A percentile compares a stretch with the other conserved stretches of the same genome.
Conservation (phyloP, 2,797 vertebrate species). For the Coranthus polyacanthus region DNA sequence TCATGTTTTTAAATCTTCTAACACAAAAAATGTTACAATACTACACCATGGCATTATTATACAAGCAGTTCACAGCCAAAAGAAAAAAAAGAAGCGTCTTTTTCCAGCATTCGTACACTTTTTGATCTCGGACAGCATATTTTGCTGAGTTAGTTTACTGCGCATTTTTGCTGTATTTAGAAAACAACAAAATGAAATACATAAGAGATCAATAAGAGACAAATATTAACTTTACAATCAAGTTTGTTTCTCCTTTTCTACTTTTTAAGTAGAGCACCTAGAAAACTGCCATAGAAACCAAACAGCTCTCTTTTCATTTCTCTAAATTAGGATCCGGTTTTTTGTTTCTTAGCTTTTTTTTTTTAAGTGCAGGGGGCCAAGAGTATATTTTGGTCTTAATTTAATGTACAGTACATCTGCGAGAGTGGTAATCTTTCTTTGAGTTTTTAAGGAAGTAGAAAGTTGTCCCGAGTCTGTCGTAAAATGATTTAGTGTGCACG, state of each 20-base stretch:
- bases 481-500: conserved; percentile 8
- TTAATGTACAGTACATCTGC: conserved; percentile 9
- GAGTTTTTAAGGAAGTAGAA: conserved; percentile 17
- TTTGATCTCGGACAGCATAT: conserved; percentile 8
- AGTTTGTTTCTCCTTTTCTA: conserved; percentile 26
- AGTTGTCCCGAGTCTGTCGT: conserved; percentile 4
- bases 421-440: conserved; percentile 2
- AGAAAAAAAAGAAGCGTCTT: not conserved
- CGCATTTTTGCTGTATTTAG: conserved; percentile 26
- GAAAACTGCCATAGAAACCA: conserved; percentile 23
- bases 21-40: conserved; percentile 13
- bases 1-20: conserved; percentile 1
- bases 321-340: conserved; percentile 29
- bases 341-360: conserved; percentile 32
- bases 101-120: not conserved
- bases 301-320: conserved; percentile 16
- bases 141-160: conserved; percentile 26
- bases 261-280: conserved; percentile 24
- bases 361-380: conserved; percentile 2
- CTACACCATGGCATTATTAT: conserved; percentile 5
- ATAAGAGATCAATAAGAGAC: conserved; percentile 25
- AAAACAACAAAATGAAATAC: conserved; percentile 10
- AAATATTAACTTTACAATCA: conserved; percentile 41
- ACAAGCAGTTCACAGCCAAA: not conserved
- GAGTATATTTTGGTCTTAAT: conserved; percentile 29